Percentiles rank a stretch among this genome's conserved stretches.
Conservation (phyloP, 2,888 invertebrate species). For the Lochmaea capreae region DNA sequence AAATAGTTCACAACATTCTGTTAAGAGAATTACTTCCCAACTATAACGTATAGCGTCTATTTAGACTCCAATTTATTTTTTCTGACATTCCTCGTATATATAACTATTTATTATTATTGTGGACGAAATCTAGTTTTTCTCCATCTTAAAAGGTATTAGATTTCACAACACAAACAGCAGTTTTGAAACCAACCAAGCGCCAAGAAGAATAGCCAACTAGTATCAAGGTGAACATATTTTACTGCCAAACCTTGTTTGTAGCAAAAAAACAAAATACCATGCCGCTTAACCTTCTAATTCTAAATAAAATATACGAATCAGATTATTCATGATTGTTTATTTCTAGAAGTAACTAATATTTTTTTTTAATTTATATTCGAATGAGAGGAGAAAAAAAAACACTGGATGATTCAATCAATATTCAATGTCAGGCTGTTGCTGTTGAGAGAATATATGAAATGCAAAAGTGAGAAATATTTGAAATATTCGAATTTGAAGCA, state of each 20-base stretch:
- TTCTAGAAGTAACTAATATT: constrained; percentile 9
- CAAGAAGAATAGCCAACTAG: constrained; percentile 35
- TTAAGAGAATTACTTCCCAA: too few species aligned
- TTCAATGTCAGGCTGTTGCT: constrained; percentile 15
- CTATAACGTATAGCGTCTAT: too few species aligned
- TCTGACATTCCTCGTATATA: background rate
- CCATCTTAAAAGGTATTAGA: constrained; percentile 14
- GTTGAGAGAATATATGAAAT: background rate
- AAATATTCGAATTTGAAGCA: background rate
- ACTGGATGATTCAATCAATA: constrained; percentile 6
- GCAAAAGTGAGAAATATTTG: background rate
- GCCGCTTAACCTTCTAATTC: constrained; percentile 41
- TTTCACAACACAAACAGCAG: constrained; percentile 19
- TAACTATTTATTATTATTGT: constrained; percentile 2
- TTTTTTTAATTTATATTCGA: constrained; percentile 6
- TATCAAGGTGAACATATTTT: constrained; percentile 41
- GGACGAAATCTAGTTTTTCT: constrained; percentile 18
- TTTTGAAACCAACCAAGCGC: constrained; percentile 27
- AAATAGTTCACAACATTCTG: too few species aligned
- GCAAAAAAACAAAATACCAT: constrained; percentile 42
- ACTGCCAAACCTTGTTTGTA: constrained; percentile 39
- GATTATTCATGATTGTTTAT: constrained; percentile 39
- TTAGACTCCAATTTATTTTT: too few species aligned
- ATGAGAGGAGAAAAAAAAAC: constrained; percentile 6
- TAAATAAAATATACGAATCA: constrained; percentile 39